Base-by-base conservation (phyloP, 2,797 vertebrate genomes). In the Garrulus glandarius region DNA sequence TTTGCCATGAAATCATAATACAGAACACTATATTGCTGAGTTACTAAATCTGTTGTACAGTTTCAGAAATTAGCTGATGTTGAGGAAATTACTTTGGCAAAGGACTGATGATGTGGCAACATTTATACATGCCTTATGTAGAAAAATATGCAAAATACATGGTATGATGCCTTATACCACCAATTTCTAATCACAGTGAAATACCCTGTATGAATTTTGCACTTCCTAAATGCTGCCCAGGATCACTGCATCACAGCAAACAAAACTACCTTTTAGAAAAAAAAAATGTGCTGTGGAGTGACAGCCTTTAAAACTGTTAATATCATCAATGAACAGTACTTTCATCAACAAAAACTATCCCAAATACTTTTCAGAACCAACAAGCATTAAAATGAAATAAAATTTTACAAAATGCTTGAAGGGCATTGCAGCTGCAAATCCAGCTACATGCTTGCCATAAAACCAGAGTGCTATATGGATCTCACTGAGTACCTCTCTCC, bases 1-100 rank as follows among this genome's bases (percentile, higher is more conserved):
- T 75, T 75, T 34, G 12, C 23, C 43, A 52, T 68, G 37, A 93
- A 85, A 80, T 71, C 89, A 82, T 67, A 85, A 65, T 24, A 41
- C 26, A 57, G 27, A n/a, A 41, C 19, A 60, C 37, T 26, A 41
- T 44, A 75, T 19, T 87, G 69, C 89, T 94, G 81, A 93, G 39
- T 55, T 89, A 87, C 60, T 59, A 55, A 78, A 91, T 61, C 26
- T 64, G 60, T 6, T 92, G 10, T 29, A 85, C 77, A 57, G 69
- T 57, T 88, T 79, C 70, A 83, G 37, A 91, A 93, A 92, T 61
- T 24, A 94, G 72, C 71, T 96, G 72, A 92, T 41, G 57, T 20
- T 83, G 60, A 91, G 37, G 59, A 93, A 95, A 91, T 64, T 84
- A 44, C 56, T 91, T 49, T 92, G 56, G 53, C 24, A 61, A 91